Conservation (phyloP, 1,140 invertebrate species). For the Rhopalosiphum padi region DNA sequence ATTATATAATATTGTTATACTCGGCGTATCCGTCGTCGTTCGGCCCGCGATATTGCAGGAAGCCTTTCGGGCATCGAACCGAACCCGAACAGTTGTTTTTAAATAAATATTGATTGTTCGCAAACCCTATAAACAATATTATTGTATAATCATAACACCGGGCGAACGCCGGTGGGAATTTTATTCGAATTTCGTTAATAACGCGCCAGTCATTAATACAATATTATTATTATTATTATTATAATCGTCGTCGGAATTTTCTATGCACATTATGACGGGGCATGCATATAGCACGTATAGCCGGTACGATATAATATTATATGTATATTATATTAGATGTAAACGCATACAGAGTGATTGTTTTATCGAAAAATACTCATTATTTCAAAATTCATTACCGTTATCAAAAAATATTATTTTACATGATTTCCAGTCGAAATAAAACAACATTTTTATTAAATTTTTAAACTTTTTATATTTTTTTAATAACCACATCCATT, state of each 20-base stretch:
- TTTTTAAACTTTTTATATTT: no score
- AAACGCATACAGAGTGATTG: no score
- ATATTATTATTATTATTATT: constrained; percentile 11
- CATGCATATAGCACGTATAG: no score
- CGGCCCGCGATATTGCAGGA: neutral
- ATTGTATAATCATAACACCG: neutral
- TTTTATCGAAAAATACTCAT: no score
- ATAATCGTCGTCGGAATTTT: neutral
- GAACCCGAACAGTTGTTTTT: neutral
- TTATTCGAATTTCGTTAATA: constrained; percentile 9
- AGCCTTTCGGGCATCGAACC: neutral
- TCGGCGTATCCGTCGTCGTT: neutral
- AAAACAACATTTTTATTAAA: no score
- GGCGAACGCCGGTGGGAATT: neutral
- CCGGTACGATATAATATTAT: no score
- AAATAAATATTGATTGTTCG: neutral
- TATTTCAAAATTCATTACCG: no score
- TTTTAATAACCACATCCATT: no score
- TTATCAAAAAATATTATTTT: no score
- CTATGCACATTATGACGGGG: no score
- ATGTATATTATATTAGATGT: no score
- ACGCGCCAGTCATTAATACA: neutral
- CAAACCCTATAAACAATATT: neutral
- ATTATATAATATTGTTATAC: neutral
- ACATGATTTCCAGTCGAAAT: no score